A percentile compares a stretch with the other conserved stretches of the same genome.
phyloP scores from a whole-genome alignment of 2,797 vertebrate species.

The Eulemur rubriventer region DNA sequence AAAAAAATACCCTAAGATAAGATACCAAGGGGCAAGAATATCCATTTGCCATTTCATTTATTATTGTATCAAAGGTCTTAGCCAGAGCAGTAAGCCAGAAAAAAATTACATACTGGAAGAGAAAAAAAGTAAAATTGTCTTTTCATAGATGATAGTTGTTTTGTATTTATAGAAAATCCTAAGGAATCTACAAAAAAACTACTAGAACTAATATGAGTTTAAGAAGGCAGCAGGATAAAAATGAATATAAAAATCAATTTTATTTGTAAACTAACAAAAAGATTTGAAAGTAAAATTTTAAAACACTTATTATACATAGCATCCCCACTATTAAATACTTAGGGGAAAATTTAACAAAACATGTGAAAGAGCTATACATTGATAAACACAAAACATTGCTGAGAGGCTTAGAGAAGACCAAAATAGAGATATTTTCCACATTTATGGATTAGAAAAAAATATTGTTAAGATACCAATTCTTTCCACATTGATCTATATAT shows the following conservation, averaged over 20 bases:
- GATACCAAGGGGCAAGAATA: background rate
- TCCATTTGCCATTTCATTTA: background rate
- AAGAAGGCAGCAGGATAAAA: background rate
- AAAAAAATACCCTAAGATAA: background rate
- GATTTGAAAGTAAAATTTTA: background rate
- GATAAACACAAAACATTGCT: background rate
- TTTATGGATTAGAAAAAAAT: background rate
- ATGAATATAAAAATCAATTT: background rate
- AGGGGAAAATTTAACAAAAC: background rate
- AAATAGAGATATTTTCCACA: background rate
- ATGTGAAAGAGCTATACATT: background rate
- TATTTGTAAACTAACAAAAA: background rate
- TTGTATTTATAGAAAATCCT: background rate
- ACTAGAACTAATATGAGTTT: background rate
- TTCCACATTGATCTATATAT: background rate
- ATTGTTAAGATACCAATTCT: background rate
- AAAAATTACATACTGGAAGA: background rate
- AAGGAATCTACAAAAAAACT: background rate
- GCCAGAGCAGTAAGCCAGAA: background rate
- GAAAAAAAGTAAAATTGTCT: background rate
- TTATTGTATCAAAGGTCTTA: background rate
- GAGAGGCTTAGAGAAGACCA: background rate
- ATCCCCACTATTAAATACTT: background rate
- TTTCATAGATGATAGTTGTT: background rate
- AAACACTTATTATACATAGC: background rate